These are phyloP conservation scores for Leptodactylus fallax DNA, from an alignment of 2,797 vertebrate genomes.

Conservation along the genomic window DNA sequence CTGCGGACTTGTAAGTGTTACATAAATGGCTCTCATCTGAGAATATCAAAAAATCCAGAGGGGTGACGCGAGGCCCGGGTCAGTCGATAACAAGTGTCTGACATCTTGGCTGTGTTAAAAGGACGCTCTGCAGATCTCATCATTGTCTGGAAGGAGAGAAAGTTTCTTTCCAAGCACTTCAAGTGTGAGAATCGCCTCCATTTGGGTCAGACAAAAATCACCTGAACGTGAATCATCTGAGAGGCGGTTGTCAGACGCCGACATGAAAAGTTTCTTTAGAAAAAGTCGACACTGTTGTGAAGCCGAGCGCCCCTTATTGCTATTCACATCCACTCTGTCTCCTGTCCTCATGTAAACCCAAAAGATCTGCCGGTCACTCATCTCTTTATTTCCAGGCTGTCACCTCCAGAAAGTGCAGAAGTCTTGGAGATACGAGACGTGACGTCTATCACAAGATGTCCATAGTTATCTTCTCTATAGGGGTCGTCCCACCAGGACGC, in stretches of 20 bases:
- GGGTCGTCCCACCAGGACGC: too few species aligned
- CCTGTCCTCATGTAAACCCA: slow-evolving; percentile 25
- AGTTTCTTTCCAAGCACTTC: slow-evolving; percentile 37
- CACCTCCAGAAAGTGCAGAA: background rate
- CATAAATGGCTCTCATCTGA: background rate
- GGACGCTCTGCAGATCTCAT: slow-evolving; percentile 49
- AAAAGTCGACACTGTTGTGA: background rate
- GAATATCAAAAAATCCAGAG: background rate
- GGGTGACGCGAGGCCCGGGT: slow-evolving; percentile 1
- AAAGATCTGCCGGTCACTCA: slow-evolving; percentile 1
- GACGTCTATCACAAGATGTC: too few species aligned
- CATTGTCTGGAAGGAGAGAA: slow-evolving; percentile 31
- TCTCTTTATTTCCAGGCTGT: too few species aligned
- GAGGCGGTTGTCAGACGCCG: slow-evolving; percentile 7
- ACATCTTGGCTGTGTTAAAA: background rate
- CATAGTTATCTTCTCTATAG: too few species aligned
- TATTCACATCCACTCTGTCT: background rate
- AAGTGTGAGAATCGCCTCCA: slow-evolving; percentile 35
- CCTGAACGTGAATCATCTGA: slow-evolving; percentile 33
- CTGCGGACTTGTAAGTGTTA: background rate
- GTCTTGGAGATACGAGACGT: background rate
- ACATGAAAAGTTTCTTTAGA: slow-evolving; percentile 53
- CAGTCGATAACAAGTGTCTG: slow-evolving; percentile 26
- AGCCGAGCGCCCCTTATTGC: background rate
- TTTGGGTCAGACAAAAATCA: slow-evolving; percentile 42